phyloP scores from a whole-genome alignment of 2,888 invertebrate genomes.

The Temnothorax unifasciatus region DNA sequence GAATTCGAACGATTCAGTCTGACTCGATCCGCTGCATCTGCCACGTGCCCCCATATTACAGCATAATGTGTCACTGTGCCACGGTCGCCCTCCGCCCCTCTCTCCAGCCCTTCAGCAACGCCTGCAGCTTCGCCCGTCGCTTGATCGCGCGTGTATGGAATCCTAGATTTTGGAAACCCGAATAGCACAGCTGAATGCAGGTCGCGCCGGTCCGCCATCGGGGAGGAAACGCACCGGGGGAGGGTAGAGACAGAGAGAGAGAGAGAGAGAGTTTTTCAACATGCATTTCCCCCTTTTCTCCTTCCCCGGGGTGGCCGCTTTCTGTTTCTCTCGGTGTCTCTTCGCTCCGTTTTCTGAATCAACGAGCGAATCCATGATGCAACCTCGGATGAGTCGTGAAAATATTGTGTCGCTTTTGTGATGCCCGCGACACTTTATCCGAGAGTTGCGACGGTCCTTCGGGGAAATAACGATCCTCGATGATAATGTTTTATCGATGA shows the following conservation, averaged over 20 bases:
- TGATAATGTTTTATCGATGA: slow-evolving; percentile 51
- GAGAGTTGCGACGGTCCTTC: slow-evolving; percentile 56
- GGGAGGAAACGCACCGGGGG: slow-evolving; percentile 46
- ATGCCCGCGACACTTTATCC: slow-evolving; percentile 65
- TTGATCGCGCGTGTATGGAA: slow-evolving; percentile 75
- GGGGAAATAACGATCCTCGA: slow-evolving; percentile 52
- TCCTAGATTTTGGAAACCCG: slow-evolving; percentile 85
- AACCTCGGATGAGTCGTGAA: slow-evolving; percentile 81
- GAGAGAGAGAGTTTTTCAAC: slow-evolving; percentile 74
- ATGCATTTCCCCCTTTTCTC: slow-evolving; percentile 59
- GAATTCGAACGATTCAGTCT: slow-evolving; percentile 68
- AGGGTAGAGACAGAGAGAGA: slow-evolving; percentile 59
- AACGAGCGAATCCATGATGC: slow-evolving; percentile 76
- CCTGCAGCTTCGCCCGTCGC: slow-evolving; percentile 68
- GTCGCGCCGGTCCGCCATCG: slow-evolving; percentile 72
- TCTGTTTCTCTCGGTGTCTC: slow-evolving; percentile 33
- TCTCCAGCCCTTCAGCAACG: slow-evolving; percentile 69
- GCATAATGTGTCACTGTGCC: slow-evolving; percentile 86
- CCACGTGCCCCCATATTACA: slow-evolving; percentile 84
- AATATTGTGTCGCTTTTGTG: slow-evolving; percentile 72
- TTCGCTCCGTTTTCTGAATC: slow-evolving; percentile 64
- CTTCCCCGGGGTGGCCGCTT: slow-evolving; percentile 6
- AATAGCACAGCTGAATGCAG: slow-evolving; percentile 84
- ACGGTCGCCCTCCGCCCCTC: slow-evolving; percentile 67
- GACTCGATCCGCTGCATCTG: slow-evolving; percentile 83